Conservation (phyloP, 2,113 vertebrate genomes). For the Periophthalmodon schlosseri region DNA sequence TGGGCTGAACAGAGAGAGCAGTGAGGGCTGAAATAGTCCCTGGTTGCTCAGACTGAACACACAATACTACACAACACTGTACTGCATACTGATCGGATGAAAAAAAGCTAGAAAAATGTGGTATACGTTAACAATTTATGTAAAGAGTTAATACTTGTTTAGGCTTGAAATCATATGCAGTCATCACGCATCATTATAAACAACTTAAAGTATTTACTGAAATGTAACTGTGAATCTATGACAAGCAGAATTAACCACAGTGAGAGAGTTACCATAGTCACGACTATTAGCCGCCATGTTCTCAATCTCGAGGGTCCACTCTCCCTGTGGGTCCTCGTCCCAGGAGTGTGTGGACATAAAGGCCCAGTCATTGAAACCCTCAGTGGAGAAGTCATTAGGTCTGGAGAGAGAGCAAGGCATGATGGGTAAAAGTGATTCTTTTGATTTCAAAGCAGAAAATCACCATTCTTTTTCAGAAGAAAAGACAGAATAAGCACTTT, state of each 20-base stretch:
- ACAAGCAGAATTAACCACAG: constrained; percentile 15
- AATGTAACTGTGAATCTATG: constrained; percentile 4
- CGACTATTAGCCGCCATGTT: constrained; percentile 84
- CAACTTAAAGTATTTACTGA: not conserved
- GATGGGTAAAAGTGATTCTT: not conserved
- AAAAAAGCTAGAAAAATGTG: not conserved
- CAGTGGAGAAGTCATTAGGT: constrained; percentile 89
- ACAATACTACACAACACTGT: not conserved
- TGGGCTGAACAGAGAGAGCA: constrained; percentile 31
- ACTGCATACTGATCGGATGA: not conserved
- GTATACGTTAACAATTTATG: not conserved
- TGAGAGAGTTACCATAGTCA: constrained; percentile 84
- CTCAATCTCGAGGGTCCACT: constrained; percentile 94
- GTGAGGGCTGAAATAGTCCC: constrained; percentile 22
- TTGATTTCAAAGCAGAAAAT: constrained; percentile 6
- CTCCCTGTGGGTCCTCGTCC: constrained; percentile 91
- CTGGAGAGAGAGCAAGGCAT: constrained; percentile 59
- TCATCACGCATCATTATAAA: not conserved
- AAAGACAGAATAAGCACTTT: not conserved
- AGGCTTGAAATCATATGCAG: no score
- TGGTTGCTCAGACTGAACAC: not conserved
- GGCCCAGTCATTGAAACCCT: constrained; percentile 96
- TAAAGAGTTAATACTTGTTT: not conserved
- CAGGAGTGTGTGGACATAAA: constrained; percentile 97
- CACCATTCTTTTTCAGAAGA: not conserved